Percentiles rank a stretch among this genome's conserved stretches.
phyloP scores from a whole-genome alignment of 2,797 vertebrate species.

The Choloepus didactylus region DNA sequence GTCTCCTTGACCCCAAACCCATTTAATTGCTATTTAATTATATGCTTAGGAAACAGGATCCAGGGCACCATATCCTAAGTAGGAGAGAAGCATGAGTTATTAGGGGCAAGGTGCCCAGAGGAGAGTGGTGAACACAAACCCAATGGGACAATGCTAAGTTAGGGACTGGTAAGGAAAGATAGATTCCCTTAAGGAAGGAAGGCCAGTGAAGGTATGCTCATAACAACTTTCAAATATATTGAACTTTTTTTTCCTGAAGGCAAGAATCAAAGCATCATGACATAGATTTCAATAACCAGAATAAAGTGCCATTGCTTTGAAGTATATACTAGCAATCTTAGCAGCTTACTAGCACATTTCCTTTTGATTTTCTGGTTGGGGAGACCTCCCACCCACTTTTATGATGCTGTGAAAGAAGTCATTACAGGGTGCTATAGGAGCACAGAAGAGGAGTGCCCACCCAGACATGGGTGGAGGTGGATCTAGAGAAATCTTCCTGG shows the following conservation, averaged over 20 bases:
- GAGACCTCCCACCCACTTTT: no score
- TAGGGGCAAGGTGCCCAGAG: neutral
- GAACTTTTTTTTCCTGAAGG: neutral
- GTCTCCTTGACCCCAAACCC: neutral
- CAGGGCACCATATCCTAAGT: neutral
- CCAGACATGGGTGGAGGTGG: neutral
- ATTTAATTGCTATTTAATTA: neutral
- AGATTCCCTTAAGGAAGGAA: neutral
- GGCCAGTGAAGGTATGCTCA: neutral
- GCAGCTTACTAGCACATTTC: neutral
- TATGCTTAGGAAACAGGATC: neutral
- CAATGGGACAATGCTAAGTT: neutral
- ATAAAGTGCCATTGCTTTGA: neutral
- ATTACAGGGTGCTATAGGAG: neutral
- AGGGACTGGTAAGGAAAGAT: no score
- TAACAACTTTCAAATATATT: neutral
- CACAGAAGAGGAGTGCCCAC: neutral
- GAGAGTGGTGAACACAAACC: neutral
- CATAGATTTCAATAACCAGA: neutral
- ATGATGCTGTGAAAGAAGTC: neutral
- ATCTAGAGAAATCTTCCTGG: neutral
- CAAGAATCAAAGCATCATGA: neutral
- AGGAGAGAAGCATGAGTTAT: neutral
- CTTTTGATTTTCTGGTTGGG: neutral
- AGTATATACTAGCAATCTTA: fast-evolving